phyloP scores from a whole-genome alignment of 2,113 vertebrate genomes.

The zebrafish (Danio rerio) region DNA sequence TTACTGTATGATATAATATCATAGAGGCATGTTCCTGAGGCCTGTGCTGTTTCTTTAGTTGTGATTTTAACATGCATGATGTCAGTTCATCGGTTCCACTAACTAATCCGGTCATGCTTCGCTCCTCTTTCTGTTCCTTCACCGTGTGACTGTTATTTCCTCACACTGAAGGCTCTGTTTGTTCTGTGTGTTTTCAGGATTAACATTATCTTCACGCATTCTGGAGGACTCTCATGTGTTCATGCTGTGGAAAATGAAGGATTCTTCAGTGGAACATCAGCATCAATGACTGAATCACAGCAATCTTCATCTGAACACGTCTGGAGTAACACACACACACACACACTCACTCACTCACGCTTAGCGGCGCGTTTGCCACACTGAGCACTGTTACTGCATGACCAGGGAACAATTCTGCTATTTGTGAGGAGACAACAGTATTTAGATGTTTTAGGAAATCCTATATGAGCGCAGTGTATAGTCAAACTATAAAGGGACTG shows the following conservation, averaged over 20 bases:
- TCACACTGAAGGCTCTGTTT: not conserved
- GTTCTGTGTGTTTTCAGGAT: slow-evolving; percentile 46
- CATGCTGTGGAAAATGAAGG: slow-evolving; percentile 37
- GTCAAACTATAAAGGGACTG: slow-evolving; percentile 46
- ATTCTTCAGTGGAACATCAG: slow-evolving; percentile 44
- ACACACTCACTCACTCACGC: slow-evolving; percentile 35
- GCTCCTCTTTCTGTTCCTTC: not conserved
- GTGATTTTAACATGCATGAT: not conserved
- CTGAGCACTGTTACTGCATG: slow-evolving; percentile 59
- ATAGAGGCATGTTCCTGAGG: not conserved
- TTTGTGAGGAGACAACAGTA: slow-evolving; percentile 52
- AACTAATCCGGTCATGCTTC: not conserved
- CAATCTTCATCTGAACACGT: slow-evolving; percentile 46
- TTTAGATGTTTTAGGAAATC: slow-evolving; percentile 50
- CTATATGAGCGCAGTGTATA: slow-evolving; percentile 48
- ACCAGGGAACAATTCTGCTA: slow-evolving; percentile 57
- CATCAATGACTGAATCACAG: slow-evolving; percentile 32
- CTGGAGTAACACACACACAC: slow-evolving; percentile 37
- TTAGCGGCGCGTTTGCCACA: slow-evolving; percentile 43
- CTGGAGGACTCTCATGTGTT: slow-evolving; percentile 25
- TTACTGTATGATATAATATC: not conserved
- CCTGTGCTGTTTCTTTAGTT: not conserved
- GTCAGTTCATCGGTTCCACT: not conserved
- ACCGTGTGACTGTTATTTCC: not conserved
- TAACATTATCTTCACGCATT: slow-evolving; percentile 41